phyloP scores from a whole-genome alignment of 2,797 vertebrate species.

The Spinus olivaceus region DNA sequence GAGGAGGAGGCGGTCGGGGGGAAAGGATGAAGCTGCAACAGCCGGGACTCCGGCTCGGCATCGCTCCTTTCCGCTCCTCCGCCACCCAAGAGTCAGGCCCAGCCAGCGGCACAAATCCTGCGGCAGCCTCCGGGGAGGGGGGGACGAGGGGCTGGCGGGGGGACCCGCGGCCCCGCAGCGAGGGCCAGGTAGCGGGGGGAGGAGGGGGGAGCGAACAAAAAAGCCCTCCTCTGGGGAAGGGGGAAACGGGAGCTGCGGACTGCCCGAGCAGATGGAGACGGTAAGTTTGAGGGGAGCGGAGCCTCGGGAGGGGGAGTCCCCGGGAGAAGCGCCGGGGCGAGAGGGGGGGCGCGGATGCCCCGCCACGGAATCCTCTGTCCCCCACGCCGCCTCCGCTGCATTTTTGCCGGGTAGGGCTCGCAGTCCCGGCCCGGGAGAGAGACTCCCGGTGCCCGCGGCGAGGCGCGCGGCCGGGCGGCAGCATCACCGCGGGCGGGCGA shows the following conservation, averaged over 20 bases:
- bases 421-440: not conserved
- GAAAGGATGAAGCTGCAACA: conserved; percentile 52
- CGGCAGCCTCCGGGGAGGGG: not conserved
- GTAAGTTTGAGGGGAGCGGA: not conserved
- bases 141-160: not conserved
- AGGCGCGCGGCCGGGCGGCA: not conserved
- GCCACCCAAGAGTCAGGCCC: conserved; percentile 36
- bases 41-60: conserved; percentile 43
- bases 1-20: not conserved
- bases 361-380: not conserved
- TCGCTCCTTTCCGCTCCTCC: conserved; percentile 51
- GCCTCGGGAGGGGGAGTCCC: not conserved
- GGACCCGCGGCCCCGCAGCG: not conserved
- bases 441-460: not conserved
- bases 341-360: not conserved
- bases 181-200: not conserved
- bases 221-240: not conserved
- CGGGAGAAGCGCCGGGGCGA: not conserved
- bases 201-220: not conserved
- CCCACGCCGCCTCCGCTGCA: not conserved
- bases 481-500: not conserved
- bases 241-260: not conserved
- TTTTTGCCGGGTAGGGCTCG: not conserved
- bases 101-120: conserved; percentile 8
- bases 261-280: not conserved